Evolutionary conservation across 1,140 invertebrate species (phyloP).

Genomic region (Drosophila simulans): DNA sequence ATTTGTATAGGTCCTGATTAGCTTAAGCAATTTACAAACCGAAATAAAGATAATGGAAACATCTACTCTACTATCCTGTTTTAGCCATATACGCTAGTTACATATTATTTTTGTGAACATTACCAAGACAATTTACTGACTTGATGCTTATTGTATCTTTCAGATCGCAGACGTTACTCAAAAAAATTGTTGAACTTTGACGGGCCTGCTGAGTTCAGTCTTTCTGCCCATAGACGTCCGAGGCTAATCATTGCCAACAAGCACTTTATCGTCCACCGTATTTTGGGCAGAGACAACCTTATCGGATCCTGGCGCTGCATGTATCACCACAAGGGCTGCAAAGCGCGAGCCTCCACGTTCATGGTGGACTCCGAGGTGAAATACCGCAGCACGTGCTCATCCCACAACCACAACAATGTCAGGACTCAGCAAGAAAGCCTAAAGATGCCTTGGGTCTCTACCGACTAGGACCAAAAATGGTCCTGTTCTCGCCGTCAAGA

Average conservation of each 20-base stretch:
- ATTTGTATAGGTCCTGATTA: conserved; percentile 45
- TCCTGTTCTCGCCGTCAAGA: neutral
- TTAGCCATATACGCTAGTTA: neutral
- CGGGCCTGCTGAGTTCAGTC: conserved; percentile 39
- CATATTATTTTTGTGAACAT: neutral
- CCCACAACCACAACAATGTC: conserved; percentile 46
- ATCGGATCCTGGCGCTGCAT: conserved; percentile 63
- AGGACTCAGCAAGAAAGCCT: conserved; percentile 7
- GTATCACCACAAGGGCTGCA: conserved; percentile 57
- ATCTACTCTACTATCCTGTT: neutral
- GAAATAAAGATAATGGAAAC: conserved; percentile 33
- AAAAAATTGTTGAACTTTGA: conserved; percentile 32
- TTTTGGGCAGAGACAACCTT: conserved; percentile 29
- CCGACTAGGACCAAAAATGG: conserved; percentile 3
- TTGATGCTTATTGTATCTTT: conserved; percentile 17
- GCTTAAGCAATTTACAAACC: conserved; percentile 36
- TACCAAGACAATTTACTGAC: neutral
- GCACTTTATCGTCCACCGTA: conserved; percentile 45
- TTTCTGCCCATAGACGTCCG: conserved; percentile 26
- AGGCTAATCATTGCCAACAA: conserved; percentile 53
- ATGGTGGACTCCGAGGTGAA: conserved; percentile 49
- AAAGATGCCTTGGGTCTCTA: conserved; percentile 8
- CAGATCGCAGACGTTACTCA: conserved; percentile 14
- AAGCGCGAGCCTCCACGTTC: conserved; percentile 48
- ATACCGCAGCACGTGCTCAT: conserved; percentile 50